These are phyloP conservation scores for Watsonalla binaria DNA, from an alignment of 2,888 invertebrate genomes.

Conservation along the genomic window DNA sequence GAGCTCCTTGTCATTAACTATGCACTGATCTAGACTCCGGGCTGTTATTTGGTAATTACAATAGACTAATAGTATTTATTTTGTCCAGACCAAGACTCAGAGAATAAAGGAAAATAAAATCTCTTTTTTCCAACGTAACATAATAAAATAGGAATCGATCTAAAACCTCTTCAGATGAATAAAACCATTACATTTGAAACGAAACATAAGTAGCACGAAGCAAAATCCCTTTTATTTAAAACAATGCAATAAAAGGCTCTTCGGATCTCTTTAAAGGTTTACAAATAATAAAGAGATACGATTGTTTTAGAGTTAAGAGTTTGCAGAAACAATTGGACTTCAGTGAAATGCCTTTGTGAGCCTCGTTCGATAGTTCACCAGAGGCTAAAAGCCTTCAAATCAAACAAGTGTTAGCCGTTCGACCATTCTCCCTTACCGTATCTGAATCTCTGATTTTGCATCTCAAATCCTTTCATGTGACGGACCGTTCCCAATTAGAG, in stretches of 20 bases:
- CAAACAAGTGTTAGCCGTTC: conserved; percentile 52
- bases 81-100: too few relatives aligned
- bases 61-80: too few relatives aligned
- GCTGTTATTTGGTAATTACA: too few relatives aligned
- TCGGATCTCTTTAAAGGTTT: background rate
- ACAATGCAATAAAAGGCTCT: background rate
- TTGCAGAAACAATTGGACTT: conserved; percentile 26
- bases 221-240: background rate
- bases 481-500: conserved; percentile 40
- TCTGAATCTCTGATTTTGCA: conserved; percentile 39
- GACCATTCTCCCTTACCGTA: conserved; percentile 26
- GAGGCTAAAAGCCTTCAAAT: conserved; percentile 41
- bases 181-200: background rate
- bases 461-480: conserved; percentile 23
- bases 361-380: conserved; percentile 25
- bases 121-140: too few relatives aligned
- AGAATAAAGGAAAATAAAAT: too few relatives aligned
- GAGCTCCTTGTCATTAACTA: too few relatives aligned
- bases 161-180: background rate
- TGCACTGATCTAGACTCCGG: too few relatives aligned
- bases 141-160: background rate
- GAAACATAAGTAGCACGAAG: background rate
- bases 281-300: conserved; percentile 7
- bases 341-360: conserved; percentile 43
- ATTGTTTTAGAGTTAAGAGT: conserved; percentile 11